Evolutionary conservation across 2,888 invertebrate genomes (phyloP), one percentile per base, ranked within the genome.

Genomic region (Nomada flava): DNA sequence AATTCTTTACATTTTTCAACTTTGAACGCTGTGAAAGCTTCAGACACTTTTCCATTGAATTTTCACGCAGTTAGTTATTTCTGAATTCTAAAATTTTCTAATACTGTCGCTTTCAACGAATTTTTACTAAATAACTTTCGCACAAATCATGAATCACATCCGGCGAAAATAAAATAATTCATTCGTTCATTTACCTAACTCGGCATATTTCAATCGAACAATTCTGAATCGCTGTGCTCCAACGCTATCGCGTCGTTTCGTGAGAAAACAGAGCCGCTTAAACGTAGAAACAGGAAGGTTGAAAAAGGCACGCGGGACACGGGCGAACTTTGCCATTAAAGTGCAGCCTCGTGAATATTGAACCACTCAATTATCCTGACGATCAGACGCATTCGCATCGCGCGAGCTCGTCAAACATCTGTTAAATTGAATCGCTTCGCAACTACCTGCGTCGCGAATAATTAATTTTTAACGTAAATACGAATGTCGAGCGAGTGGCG

Each of bases 261-360:
- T 13, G 2, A 1, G 0, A 0, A n/a, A 3, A 18, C 10, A 20
- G 11, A 23, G 15, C 23, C 23, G 44, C 4, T 10, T 26, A 7
- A 57, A 70, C 29, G 20, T 18, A 20, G 36, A 15, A 23, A 11
- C 29, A 20, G 15, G 9, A 23, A 26, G 23, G 13, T 60, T 23
- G 60, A 42, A 57, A 52, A 26, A 20, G 53, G 53, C 29, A 44
- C 15, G 13, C 18, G 57, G 47, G n/a, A 57, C 13, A 36, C 47
- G 67, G 11, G 55, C 57, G 70, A 79, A 70, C 79, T 78, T 78
- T 60, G 59, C 44, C 70, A 79, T 70, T 78, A 79, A 64, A 70
- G 70, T 47, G 29, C 53, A 55, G 36, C 20, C n/a, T 20, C 55
- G 57, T 69, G 62, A 72, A 76, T 72, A 63, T 60, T 42, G 76